phyloP scores from a whole-genome alignment of 2,113 vertebrate genomes.

The Ovis canadensis region DNA sequence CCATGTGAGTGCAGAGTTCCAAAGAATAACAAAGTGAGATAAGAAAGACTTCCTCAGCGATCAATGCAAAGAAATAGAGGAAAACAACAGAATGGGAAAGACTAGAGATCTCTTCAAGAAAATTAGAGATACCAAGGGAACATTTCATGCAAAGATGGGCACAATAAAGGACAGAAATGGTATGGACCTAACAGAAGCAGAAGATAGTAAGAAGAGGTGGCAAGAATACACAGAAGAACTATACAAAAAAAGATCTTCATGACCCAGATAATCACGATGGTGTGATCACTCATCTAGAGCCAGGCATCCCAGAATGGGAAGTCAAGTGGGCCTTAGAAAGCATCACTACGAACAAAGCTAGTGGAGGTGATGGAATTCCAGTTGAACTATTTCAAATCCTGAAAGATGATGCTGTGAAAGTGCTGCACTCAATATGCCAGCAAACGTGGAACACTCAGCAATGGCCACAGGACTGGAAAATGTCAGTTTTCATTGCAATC shows the following conservation, averaged over 20 bases:
- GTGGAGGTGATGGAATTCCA: neutral
- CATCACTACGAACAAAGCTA: neutral
- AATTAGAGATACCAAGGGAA: neutral
- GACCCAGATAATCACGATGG: rapidly evolving
- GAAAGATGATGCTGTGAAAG: neutral
- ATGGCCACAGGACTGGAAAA: neutral
- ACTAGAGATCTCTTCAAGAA: neutral
- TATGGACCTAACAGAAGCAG: neutral
- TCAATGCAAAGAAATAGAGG: neutral
- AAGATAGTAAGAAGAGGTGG: neutral
- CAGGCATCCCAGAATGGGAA: neutral
- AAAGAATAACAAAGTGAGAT: neutral
- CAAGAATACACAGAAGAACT: neutral
- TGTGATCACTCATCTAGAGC: neutral
- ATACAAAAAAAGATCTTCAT: neutral
- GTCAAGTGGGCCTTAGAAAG: neutral
- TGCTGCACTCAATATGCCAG: neutral
- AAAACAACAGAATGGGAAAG: neutral
- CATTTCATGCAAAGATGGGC: neutral
- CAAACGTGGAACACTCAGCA: neutral
- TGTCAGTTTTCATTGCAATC: rapidly evolving
- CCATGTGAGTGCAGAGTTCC: neutral
- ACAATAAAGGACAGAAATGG: neutral
- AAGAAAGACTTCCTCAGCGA: neutral
- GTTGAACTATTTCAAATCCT: neutral